Percentiles rank a stretch among this genome's conserved stretches.
Conservation (phyloP, 2,113 vertebrate species). For the Ginglymostoma cirratum region DNA sequence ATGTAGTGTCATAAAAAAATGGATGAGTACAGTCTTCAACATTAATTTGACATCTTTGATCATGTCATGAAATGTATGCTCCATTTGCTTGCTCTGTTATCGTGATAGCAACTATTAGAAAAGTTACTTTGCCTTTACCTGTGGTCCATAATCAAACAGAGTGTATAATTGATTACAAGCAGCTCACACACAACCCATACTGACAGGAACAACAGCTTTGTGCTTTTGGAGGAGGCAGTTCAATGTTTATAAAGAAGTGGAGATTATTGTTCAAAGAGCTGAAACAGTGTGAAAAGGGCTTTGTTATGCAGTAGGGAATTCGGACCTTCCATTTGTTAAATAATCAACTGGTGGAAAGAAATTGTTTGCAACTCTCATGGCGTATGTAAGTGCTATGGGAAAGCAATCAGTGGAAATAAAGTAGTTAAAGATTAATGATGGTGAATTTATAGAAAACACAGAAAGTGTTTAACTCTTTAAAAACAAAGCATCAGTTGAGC, state of each 20-base stretch:
- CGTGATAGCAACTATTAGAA: constrained; percentile 7
- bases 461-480: constrained; percentile 25
- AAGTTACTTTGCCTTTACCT: constrained; percentile 23
- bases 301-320: constrained; percentile 31
- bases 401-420: constrained; percentile 31
- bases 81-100: constrained; percentile 15
- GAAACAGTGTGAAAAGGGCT: constrained; percentile 25
- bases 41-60: constrained; percentile 19
- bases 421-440: constrained; percentile 30
- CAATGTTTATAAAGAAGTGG: constrained; percentile 28
- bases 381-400: constrained; percentile 34
- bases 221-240: constrained; percentile 26
- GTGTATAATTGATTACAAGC: constrained; percentile 35
- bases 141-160: constrained; percentile 24
- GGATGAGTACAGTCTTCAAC: background rate
- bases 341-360: constrained; percentile 27
- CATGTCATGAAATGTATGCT: background rate
- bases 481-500: background rate
- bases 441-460: constrained; percentile 14
- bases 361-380: constrained; percentile 35
- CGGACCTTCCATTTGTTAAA: constrained; percentile 33
- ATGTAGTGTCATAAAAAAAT: background rate
- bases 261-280: constrained; percentile 6
- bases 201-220: constrained; percentile 36
- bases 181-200: background rate